A percentile compares a stretch with the other conserved stretches of the same genome.
These are phyloP conservation scores for Dolichopus griseipennis DNA, from an alignment of 2,888 invertebrate species.

Conservation along the genomic window DNA sequence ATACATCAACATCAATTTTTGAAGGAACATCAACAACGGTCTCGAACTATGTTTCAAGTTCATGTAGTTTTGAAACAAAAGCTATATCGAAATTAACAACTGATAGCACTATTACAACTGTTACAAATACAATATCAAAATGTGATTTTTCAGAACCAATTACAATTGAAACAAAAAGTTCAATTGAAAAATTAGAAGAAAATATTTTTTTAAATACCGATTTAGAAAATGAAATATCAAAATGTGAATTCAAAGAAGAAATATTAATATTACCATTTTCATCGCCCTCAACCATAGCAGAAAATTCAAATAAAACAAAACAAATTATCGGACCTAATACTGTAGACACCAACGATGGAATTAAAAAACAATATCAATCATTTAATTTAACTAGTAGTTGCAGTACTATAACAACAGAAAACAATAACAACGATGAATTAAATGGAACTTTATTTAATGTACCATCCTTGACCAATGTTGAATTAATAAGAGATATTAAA, in stretches of 20 bases:
- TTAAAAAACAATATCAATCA: background rate
- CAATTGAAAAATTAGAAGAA: background rate
- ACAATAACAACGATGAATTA: too few relatives aligned
- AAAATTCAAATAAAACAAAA: too few relatives aligned
- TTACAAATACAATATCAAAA: background rate
- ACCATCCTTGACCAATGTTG: too few relatives aligned
- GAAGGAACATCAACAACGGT: conserved; percentile 3
- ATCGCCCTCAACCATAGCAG: background rate
- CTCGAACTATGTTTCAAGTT: background rate
- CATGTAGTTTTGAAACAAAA: background rate
- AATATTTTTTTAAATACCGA: background rate
- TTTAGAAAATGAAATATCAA: background rate
- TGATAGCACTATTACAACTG: background rate
- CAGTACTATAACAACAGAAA: too few relatives aligned
- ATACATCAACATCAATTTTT: background rate
- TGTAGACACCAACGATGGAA: background rate
- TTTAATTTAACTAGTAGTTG: too few relatives aligned
- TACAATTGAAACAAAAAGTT: background rate
- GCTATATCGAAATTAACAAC: background rate
- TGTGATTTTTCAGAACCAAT: background rate
- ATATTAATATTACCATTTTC: background rate
- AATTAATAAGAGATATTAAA: too few relatives aligned
- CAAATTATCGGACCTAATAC: background rate
- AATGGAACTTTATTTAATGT: background rate
- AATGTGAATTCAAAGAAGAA: background rate